Evolutionary conservation across 2,888 invertebrate genomes (phyloP), one percentile per base, ranked within the genome.

Genomic region (Camponotus fellah): DNA sequence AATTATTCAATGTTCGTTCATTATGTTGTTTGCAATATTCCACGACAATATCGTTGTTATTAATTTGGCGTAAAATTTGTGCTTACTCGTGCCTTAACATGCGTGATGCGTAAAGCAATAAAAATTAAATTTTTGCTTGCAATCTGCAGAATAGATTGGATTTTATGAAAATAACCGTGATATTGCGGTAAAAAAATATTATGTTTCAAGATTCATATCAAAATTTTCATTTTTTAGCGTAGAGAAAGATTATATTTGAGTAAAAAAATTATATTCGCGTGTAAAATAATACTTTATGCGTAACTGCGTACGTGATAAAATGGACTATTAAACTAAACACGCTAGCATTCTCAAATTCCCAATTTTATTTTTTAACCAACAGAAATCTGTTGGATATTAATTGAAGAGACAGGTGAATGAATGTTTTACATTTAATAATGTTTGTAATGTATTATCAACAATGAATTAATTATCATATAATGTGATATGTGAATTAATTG

Each of bases 101-200:
- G 37, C 12, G 21, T 0, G 21, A 46, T n/a, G 8, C 17, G 26
- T 8, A 8, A 72, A 79, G 34, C n/a, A 6, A 79, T 71, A 71
- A 71, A 79, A 80, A 80, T 80, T 60, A 60, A 60, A 80, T 80
- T 60, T 72, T 60, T 12, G 26, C 60, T 80, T 49, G 60, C 58
- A 71, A 46, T 1, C 72, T 60, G 21, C 74, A 46, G 46, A 72
- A 37, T 37, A 71, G 60, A 72, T 72, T 72, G 46, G 17, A 17
- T 79, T 79, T 79, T 79, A 79, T 46, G 37, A 58, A 80, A 72
- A 80, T 72, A 72, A 79, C 58, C 32, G 37, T 72, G 12, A 46
- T 72, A 60, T 72, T 60, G 37, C 12, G 60, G 37, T 60, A 60
- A 49, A 80, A 77, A 80, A 69, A 17, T 72, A 80, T 80, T 80